phyloP scores from a whole-genome alignment of 1,140 invertebrate genomes.

The Bombus huntii region DNA sequence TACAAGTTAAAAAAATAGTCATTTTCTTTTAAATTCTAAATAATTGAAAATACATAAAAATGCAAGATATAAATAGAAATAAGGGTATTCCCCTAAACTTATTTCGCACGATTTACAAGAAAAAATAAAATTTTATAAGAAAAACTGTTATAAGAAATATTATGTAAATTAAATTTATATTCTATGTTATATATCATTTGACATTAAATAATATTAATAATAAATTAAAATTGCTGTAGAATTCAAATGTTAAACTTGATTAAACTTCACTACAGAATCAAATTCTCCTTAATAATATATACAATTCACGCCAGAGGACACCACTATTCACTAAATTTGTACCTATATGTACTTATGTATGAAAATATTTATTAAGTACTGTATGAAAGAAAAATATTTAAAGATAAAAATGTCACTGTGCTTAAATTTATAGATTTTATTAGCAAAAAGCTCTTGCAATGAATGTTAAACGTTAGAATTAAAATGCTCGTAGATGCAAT shows the following conservation, averaged over 20 bases:
- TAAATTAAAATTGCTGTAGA: not conserved
- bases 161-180: not conserved
- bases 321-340: not conserved
- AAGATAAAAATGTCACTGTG: not conserved
- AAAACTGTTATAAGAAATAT: not conserved
- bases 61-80: not conserved
- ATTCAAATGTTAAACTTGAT: not conserved
- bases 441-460: not conserved
- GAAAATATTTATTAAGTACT: not conserved
- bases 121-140: not conserved
- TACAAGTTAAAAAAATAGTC: not conserved
- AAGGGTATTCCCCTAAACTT: not conserved
- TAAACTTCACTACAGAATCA: not conserved
- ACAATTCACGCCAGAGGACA: not conserved
- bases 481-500: not conserved
- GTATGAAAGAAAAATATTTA: not conserved
- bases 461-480: not conserved
- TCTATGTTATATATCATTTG: not conserved
- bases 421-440: not conserved
- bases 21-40: not conserved
- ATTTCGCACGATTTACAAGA: not conserved
- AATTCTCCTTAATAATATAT: not conserved
- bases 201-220: not conserved
- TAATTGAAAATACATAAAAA: not conserved
- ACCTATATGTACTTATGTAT: not conserved